phyloP scores from a whole-genome alignment of 2,113 vertebrate species.

The Diphyllodes magnificus region DNA sequence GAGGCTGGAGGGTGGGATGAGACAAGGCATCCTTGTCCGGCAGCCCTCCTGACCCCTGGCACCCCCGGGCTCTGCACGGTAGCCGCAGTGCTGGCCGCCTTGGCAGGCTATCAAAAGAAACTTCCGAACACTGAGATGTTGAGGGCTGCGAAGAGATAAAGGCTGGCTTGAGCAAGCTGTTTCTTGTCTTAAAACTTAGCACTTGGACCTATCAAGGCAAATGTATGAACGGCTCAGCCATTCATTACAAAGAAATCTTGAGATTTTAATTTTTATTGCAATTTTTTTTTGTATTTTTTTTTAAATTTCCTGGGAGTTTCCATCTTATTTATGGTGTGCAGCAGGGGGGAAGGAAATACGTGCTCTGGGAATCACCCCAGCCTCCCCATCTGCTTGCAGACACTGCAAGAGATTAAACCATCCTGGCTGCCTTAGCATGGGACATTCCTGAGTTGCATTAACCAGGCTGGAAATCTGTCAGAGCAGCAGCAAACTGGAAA shows the following conservation, averaged over 20 bases:
- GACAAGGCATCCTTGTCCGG: slow-evolving; percentile 23
- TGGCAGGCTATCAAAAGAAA: slow-evolving; percentile 34
- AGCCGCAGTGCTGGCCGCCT: background rate
- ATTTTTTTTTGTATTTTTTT: background rate
- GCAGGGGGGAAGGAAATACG: background rate
- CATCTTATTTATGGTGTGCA: background rate
- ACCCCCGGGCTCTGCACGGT: background rate
- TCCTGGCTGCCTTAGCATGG: background rate
- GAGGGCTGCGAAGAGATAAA: slow-evolving; percentile 2
- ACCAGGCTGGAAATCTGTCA: slow-evolving; percentile 3
- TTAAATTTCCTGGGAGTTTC: background rate
- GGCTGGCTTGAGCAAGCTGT: background rate
- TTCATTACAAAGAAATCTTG: background rate
- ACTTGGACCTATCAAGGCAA: background rate
- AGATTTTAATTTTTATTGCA: background rate
- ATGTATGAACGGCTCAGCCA: background rate
- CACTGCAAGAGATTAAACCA: background rate
- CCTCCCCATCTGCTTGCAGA: background rate
- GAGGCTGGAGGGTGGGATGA: background rate
- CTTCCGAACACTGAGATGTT: background rate
- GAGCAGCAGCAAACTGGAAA: background rate
- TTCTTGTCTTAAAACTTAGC: slow-evolving; percentile 47
- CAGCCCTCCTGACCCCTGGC: background rate
- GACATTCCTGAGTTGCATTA: slow-evolving; percentile 30
- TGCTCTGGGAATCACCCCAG: background rate